Evolutionary conservation across 1,140 invertebrate species (phyloP), one percentile per base, ranked within the genome.

Genomic region (Heliconius hewitsoni): DNA sequence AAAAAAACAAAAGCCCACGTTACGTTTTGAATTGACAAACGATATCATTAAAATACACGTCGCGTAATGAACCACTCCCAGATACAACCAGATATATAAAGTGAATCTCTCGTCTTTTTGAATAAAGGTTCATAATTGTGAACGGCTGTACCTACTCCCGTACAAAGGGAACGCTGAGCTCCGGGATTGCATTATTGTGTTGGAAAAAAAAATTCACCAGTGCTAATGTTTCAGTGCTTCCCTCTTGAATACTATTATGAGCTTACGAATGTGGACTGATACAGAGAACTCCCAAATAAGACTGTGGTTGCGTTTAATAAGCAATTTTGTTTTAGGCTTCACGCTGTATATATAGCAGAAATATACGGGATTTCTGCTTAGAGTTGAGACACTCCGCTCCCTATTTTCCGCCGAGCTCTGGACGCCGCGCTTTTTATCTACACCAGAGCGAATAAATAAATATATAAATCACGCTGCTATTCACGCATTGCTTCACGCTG

Each of bases 141-240:
- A 86, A 89, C 85, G 83, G 84, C 85, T 80, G 84, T 86, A 87
- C 42, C 42, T 16, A 46, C 86, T 87, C 81, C 79, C 83, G 81
- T 79, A 91, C 87, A 92, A 90, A 93, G 89, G 83, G 80, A 81
- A 80, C 81, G 80, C 84, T 82, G 84, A 87, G 85, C 81, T 83
- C 82, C 80, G 73, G 85, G 85, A 92, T 93, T 91, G 84, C 87
- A 86, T 91, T 88, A 90, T 90, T 91, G 89, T 90, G 84, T 83
- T 84, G 66, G 74, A 34, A 34, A 34, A 91, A 92, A 93, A 89
- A 89, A 84, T 90, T 85, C 85, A 87, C 83, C 84, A 84, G 84
- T 85, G 80, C 86, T 91, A 91, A 92, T 90, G 90, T 90, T 83
- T 84, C 83, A 91, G 82, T 84, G 81, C 85, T 82, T 83, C 86